Evolutionary conservation across 2,113 vertebrate species (phyloP), one percentile per base, ranked within the genome.

Genomic region (Agapornis roseicollis): DNA sequence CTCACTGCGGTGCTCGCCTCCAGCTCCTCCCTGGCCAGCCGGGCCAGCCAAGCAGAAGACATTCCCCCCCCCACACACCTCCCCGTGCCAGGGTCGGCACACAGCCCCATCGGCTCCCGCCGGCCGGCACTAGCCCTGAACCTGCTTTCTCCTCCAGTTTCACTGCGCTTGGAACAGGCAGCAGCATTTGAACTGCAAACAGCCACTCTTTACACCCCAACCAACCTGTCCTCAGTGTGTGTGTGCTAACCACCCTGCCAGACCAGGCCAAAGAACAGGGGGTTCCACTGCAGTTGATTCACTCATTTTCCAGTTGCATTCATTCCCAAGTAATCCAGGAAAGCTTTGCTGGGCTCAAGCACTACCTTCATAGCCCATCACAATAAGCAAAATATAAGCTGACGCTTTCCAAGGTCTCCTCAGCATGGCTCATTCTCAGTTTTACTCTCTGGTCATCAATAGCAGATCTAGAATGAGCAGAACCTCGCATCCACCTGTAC

Each of bases 141-240:
- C 52, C 56, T 46, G 29, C 56, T 0, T 83, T 66, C 13, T 46
- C 23, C 46, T 72, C 56, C 2, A 1, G 18, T 80, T 69, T 66
- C 0, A 0, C 41, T 31, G 58, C 2, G 1, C 33, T 77, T 90
- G 11, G 53, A 37, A 49, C 25, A 44, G 3, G 5, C 15, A 17
- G 63, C 44, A 84, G 39, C 11, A 9, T 72, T 10, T 73, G 49
- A 52, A n/a, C 82, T 37, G 49, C 52, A 33, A 19, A 37, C 31
- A 82, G 52, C 17, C 19, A 1, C 37, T 42, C 8, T n/a, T 68
- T 46, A 65, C 33, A 47, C 3, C 66, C 39, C 66, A 56, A 29
- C 33, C 65, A 56, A 72, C 16, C 74, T 60, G 47, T 23, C 56
- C 82, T 60, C 4, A 0, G n/a, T n/a, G 11, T 7, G 20, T 6